Conservation (phyloP, 1,140 invertebrate genomes). For the Palaemon carinicauda region DNA sequence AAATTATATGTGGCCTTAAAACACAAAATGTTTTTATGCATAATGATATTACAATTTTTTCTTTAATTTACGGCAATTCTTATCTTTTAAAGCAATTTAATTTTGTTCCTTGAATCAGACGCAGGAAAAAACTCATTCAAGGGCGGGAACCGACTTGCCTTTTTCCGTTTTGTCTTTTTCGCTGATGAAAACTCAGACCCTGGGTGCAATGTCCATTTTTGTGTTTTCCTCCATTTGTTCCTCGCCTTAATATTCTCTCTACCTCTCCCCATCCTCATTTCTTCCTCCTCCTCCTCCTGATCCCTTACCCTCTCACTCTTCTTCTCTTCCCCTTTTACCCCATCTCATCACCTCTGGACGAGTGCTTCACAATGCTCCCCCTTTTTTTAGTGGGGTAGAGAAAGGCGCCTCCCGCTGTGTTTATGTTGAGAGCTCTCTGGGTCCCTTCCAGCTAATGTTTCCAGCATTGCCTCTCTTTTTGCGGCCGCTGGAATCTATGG, state of each 20-base stretch:
- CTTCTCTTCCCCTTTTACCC: neutral
- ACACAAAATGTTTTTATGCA: neutral
- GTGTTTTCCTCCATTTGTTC: conserved; percentile 11
- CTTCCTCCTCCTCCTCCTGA: neutral
- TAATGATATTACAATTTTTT: neutral
- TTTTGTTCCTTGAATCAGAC: neutral
- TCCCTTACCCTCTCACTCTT: neutral
- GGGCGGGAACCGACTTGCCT: too few species aligned
- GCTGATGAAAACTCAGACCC: too few species aligned
- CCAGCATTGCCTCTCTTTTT: neutral
- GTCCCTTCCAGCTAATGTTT: conserved; percentile 2
- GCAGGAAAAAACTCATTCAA: too few species aligned
- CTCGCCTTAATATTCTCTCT: neutral
- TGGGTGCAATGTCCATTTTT: neutral
- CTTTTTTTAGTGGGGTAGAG: neutral
- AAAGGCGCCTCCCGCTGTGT: conserved; percentile 7
- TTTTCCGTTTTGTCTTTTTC: too few species aligned
- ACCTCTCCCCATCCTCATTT: neutral
- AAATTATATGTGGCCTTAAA: neutral
- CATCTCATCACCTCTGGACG: conserved; percentile 24
- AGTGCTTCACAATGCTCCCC: conserved; percentile 7
- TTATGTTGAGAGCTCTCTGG: conserved; percentile 9
- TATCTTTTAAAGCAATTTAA: too few species aligned
- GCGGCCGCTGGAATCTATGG: neutral
- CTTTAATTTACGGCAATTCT: too few species aligned